Percentiles rank a stretch among this genome's conserved stretches.
Conservation (phyloP, 1,140 invertebrate species). For the Oppia nitens region DNA sequence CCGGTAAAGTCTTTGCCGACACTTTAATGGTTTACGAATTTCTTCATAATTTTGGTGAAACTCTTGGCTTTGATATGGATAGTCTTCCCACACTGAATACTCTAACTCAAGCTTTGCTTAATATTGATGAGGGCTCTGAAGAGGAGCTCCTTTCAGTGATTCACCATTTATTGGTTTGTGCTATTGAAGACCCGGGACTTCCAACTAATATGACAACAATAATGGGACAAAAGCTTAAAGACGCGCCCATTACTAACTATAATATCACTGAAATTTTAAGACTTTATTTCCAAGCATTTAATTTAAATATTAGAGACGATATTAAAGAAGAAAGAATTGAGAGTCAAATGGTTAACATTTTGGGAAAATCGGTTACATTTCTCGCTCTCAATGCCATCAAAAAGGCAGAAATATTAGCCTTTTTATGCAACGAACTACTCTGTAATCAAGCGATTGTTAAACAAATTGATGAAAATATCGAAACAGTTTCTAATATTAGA, state of each 20-base stretch:
- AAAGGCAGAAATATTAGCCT: conserved; percentile 70
- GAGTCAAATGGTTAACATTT: conserved; percentile 3
- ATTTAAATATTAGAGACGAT: not conserved
- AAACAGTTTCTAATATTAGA: conserved; percentile 32
- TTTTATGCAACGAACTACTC: conserved; percentile 79
- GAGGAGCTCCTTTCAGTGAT: conserved; percentile 72
- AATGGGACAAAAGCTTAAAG: conserved; percentile 69
- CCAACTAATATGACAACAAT: conserved; percentile 43
- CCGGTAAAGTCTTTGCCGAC: conserved; percentile 74
- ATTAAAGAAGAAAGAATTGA: not conserved
- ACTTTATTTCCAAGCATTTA: conserved; percentile 64
- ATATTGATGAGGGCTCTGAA: conserved; percentile 57
- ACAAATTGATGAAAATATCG: conserved; percentile 36
- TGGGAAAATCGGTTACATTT: conserved; percentile 50
- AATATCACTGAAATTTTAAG: conserved; percentile 81
- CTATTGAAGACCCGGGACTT: conserved; percentile 83
- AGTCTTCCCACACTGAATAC: conserved; percentile 65
- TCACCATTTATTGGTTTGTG: conserved; percentile 72
- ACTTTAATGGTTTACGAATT: conserved; percentile 87
- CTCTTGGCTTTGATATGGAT: conserved; percentile 77
- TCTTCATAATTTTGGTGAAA: conserved; percentile 82
- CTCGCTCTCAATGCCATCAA: conserved; percentile 63
- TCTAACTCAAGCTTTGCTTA: conserved; percentile 64
- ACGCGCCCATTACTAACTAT: conserved; percentile 73
- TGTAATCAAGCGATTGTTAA: conserved; percentile 68